Evolutionary conservation across 2,797 vertebrate species (phyloP).

Genomic region (Ceyx erithaca): DNA sequence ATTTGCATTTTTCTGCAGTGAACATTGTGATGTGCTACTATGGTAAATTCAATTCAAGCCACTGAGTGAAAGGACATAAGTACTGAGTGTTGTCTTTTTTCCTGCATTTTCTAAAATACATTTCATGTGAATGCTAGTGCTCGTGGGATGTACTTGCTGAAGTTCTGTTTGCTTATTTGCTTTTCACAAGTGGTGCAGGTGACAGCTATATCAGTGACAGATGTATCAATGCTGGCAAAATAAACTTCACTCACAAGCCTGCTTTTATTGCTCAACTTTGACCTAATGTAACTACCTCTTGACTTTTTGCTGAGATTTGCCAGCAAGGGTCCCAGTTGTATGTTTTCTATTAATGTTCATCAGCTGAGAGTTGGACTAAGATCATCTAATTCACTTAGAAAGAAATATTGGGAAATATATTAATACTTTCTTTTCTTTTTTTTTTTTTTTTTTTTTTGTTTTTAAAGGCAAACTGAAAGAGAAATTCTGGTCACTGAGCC

Average conservation of each 20-base stretch:
- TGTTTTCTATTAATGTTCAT: conserved; percentile 1
- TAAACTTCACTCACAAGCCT: not conserved
- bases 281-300: conserved; percentile 5
- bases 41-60: conserved; percentile 67
- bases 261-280: conserved; percentile 15
- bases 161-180: not conserved
- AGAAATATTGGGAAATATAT: not conserved
- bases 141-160: not conserved
- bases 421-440: not conserved
- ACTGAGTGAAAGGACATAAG: conserved; percentile 60
- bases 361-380: not conserved
- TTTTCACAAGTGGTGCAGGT: not conserved
- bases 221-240: not conserved
- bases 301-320: conserved; percentile 6
- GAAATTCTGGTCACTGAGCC: not conserved
- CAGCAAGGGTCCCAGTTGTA: not conserved
- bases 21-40: conserved; percentile 67
- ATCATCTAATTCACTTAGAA: not conserved
- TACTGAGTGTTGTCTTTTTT: conserved; percentile 27
- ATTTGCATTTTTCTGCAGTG: conserved; percentile 64
- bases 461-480: not conserved
- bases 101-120: conserved; percentile 27
- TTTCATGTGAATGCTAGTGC: conserved; percentile 20
- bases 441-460: not conserved
- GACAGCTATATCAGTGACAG: conserved; percentile 1